phyloP scores from a whole-genome alignment of 64 coral and sea anemone species.

The Stichodactyla mertensii region DNA sequence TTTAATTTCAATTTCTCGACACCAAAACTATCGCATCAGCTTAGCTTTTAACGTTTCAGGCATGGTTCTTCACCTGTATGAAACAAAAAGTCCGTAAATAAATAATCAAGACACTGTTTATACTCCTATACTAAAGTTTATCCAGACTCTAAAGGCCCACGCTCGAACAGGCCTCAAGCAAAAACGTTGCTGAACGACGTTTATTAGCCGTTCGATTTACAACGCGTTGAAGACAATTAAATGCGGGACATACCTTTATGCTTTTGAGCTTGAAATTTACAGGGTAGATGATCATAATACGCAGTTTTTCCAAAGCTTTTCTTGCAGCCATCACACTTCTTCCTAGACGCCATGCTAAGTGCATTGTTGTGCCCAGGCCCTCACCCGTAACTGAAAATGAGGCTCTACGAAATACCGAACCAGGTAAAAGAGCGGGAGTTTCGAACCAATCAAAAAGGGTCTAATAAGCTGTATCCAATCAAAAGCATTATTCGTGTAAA shows the following conservation, averaged over 20 bases:
- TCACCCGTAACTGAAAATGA: not conserved
- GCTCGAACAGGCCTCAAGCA: not conserved
- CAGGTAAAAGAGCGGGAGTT: not conserved
- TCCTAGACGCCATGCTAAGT: not conserved
- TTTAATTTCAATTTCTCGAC: not conserved
- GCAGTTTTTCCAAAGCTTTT: constrained; percentile 23
- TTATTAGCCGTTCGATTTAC: not conserved
- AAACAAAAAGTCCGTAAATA: no score
- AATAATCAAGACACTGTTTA: no score
- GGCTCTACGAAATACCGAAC: not conserved
- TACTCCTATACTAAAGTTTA: no score
- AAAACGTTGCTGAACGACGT: not conserved
- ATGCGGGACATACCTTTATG: not conserved
- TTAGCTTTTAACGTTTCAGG: not conserved
- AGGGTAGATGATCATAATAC: constrained; percentile 41
- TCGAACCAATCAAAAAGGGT: not conserved
- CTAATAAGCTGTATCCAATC: no score
- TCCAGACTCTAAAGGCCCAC: no score
- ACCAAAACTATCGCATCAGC: not conserved
- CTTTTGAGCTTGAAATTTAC: not conserved
- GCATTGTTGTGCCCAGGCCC: not conserved
- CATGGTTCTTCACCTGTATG: no score
- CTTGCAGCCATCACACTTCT: constrained; percentile 21
- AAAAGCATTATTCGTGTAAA: no score
- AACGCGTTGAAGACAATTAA: not conserved